phyloP scores from a whole-genome alignment of 2,113 vertebrate genomes.

The Dipodomys stephensi region DNA sequence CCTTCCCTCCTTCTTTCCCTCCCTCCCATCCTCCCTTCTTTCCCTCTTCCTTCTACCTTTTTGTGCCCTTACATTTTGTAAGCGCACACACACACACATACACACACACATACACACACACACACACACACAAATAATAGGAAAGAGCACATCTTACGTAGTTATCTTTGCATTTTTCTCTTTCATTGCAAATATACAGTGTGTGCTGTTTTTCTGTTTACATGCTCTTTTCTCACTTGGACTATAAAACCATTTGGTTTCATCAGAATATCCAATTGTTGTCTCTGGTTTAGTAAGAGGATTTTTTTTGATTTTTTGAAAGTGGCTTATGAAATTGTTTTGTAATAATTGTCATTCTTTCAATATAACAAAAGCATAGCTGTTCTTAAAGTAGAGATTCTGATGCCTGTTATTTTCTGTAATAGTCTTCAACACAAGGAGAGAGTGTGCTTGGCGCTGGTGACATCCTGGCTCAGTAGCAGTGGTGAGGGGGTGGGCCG shows the following conservation, averaged over 20 bases:
- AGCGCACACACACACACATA: no score
- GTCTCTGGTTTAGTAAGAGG: background rate
- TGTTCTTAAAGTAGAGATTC: background rate
- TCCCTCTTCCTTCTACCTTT: no score
- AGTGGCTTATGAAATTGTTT: background rate
- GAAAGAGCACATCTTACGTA: background rate
- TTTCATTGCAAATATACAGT: constrained; percentile 5
- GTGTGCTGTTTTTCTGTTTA: background rate
- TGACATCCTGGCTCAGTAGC: background rate
- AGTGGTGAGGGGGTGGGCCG: background rate
- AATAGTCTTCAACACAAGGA: background rate
- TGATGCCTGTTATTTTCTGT: background rate
- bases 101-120: no score
- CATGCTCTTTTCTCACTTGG: background rate
- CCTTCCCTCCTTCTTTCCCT: background rate
- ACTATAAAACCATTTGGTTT: background rate
- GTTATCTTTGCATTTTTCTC: background rate
- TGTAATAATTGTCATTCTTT: background rate
- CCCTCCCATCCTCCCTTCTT: no score
- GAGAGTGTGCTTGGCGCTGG: background rate
- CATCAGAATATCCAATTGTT: constrained; percentile 17
- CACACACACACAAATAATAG: background rate
- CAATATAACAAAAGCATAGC: background rate
- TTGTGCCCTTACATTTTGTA: no score
- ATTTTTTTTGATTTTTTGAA: background rate